A percentile compares a stretch with the other conserved stretches of the same genome.
Evolutionary conservation across 2,113 vertebrate species (phyloP).

Genomic region (Pseudorasbora parva): DNA sequence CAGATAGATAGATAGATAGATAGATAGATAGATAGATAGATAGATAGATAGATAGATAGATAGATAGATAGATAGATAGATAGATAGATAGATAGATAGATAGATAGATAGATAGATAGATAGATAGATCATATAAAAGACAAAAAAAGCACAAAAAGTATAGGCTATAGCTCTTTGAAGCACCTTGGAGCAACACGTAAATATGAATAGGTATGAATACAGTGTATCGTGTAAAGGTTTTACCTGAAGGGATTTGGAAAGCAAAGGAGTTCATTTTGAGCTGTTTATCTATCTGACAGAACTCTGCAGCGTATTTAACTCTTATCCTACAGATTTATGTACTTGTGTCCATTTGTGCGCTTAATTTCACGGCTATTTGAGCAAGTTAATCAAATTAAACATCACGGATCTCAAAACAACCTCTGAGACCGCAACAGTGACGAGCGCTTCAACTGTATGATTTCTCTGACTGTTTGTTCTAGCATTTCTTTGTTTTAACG

Average conservation of each 20-base stretch:
- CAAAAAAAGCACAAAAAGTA: background rate
- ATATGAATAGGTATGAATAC: background rate
- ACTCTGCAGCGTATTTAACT: background rate
- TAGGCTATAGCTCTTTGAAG: background rate
- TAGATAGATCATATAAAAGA: too few relatives aligned
- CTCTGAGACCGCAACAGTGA: background rate
- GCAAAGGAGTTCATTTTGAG: background rate
- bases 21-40: background rate
- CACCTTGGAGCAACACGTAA: background rate
- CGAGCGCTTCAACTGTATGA: background rate
- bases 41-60: background rate
- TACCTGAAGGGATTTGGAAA: background rate
- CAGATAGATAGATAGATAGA: conserved; percentile 7
- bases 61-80: conserved; percentile 3
- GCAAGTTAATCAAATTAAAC: background rate
- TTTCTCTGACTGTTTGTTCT: background rate
- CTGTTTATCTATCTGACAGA: background rate
- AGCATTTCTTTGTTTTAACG: background rate
- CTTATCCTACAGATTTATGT: background rate
- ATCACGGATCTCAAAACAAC: background rate
- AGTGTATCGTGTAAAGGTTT: background rate
- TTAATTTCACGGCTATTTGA: background rate
- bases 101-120: background rate
- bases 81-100: conserved; percentile 17
- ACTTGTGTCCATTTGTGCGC: too few relatives aligned